Evolutionary conservation across 2,113 vertebrate species (phyloP).

Genomic region (Emydocephalus ijimae): DNA sequence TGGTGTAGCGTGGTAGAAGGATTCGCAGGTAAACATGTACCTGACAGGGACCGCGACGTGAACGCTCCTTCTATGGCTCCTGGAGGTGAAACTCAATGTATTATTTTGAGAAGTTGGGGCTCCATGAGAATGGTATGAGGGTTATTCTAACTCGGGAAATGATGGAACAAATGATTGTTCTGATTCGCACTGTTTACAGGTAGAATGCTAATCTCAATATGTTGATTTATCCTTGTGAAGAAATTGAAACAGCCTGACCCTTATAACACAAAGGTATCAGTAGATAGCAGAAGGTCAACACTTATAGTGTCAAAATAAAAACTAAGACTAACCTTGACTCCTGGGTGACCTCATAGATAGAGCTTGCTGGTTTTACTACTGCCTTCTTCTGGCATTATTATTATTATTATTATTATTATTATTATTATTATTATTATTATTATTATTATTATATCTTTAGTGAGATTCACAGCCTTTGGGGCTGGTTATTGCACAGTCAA

Average conservation of each 20-base stretch:
- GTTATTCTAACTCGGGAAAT: background rate
- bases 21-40: too few relatives aligned
- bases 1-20: too few relatives aligned
- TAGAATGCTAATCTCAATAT: background rate
- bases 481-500: too few relatives aligned
- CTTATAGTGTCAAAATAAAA: background rate
- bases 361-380: background rate
- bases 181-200: background rate
- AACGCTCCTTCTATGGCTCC: too few relatives aligned
- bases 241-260: background rate
- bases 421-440: too few relatives aligned
- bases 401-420: too few relatives aligned
- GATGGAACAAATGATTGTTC: background rate
- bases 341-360: background rate
- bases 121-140: background rate
- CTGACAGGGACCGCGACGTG: too few relatives aligned
- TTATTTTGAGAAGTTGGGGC: background rate
- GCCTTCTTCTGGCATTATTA: background rate
- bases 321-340: background rate
- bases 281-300: background rate
- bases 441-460: too few relatives aligned
- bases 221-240: background rate
- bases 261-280: background rate
- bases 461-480: too few relatives aligned
- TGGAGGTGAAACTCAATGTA: background rate